phyloP scores from a whole-genome alignment of 2,797 vertebrate genomes.

The Spinus pinus region DNA sequence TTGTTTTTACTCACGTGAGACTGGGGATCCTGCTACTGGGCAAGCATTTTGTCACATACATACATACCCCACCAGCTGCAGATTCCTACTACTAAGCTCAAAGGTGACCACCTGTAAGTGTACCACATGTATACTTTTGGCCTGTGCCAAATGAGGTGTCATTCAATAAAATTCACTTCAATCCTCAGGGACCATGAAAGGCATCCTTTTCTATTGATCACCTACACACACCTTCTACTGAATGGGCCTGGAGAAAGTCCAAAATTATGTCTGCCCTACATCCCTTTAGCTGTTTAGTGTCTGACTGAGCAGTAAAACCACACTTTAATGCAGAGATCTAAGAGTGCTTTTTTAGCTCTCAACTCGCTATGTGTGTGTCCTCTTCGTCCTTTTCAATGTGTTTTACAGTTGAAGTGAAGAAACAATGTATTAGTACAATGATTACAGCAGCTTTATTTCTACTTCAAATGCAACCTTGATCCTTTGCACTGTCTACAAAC shows the following conservation, averaged over 20 bases:
- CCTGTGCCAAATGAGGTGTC: not conserved
- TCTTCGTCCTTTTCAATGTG: not conserved
- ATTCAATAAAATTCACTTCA: not conserved
- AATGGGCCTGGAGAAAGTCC: not conserved
- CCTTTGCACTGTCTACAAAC: not conserved
- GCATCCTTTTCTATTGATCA: not conserved
- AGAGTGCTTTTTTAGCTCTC: not conserved
- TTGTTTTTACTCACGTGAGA: not conserved
- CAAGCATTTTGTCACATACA: not conserved
- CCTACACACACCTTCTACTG: not conserved
- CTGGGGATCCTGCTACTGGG: not conserved
- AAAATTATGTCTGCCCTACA: not conserved
- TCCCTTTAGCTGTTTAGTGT: not conserved
- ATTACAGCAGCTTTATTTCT: not conserved
- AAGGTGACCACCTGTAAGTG: not conserved
- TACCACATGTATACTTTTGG: not conserved
- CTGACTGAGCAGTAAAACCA: not conserved
- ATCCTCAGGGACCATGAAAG: not conserved
- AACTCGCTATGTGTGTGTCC: not conserved
- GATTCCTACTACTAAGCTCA: not conserved
- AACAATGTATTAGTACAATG: not conserved
- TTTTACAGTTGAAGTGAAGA: not conserved
- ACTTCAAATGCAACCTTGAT: not conserved
- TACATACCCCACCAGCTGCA: not conserved
- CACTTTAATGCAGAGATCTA: not conserved